These are phyloP conservation scores for Muscidifurax raptorellus DNA, from an alignment of 1,140 invertebrate species.

Conservation along the genomic window DNA sequence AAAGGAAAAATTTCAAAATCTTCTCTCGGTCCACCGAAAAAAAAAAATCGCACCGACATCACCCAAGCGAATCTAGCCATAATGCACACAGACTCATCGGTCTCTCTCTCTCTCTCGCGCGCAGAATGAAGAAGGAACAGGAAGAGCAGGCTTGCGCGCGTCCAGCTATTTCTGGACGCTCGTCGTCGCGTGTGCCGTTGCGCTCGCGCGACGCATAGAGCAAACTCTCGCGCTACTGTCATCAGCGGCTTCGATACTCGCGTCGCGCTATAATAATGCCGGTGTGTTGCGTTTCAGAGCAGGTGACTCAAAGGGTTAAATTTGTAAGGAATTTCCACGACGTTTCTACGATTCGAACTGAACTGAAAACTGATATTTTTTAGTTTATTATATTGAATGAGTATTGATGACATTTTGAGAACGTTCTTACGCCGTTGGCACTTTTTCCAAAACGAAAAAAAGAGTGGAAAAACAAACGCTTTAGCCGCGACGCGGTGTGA, in stretches of 20 bases:
- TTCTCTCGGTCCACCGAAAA: too few relatives aligned
- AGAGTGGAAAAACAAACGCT: constrained; percentile 7
- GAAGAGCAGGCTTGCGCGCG: constrained; percentile 32
- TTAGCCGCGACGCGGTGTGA: not conserved
- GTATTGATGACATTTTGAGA: too few relatives aligned
- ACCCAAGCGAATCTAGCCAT: not conserved
- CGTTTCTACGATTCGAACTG: too few relatives aligned
- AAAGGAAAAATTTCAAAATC: too few relatives aligned
- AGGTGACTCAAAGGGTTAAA: too few relatives aligned
- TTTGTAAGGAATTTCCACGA: too few relatives aligned
- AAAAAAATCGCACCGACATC: too few relatives aligned
- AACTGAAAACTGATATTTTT: too few relatives aligned
- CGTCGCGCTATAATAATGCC: not conserved
- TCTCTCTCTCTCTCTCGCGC: not conserved
- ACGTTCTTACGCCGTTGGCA: too few relatives aligned
- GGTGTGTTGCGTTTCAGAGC: too few relatives aligned
- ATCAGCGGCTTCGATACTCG: constrained; percentile 11
- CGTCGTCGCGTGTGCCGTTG: not conserved
- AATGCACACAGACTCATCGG: not conserved
- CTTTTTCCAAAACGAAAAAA: not conserved
- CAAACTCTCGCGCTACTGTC: not conserved
- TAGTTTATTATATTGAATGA: too few relatives aligned
- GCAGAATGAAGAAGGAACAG: constrained; percentile 45
- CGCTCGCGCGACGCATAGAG: not conserved
- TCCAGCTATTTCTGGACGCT: constrained; percentile 37